These are phyloP conservation scores for Crocidura indochinensis DNA, from an alignment of 2,797 vertebrate species.

Conservation along the genomic window DNA sequence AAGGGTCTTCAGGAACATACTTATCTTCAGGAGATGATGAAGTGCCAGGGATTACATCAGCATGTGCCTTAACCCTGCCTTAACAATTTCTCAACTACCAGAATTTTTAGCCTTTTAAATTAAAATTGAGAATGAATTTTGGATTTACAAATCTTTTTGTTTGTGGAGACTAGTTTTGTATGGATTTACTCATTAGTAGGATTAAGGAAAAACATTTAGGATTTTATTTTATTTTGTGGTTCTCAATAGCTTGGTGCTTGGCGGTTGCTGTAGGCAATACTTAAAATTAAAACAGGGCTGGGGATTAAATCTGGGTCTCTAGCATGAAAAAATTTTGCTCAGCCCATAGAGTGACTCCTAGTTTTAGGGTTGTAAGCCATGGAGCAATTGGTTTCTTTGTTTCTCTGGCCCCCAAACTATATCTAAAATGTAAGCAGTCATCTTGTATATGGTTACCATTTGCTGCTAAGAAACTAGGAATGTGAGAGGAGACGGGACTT, in stretches of 20 bases:
- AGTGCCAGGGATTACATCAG: no score
- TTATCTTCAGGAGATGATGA: neutral
- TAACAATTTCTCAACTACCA: no score
- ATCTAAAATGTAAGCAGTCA: neutral
- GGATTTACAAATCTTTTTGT: neutral
- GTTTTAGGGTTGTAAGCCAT: neutral
- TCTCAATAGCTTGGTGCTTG: no score
- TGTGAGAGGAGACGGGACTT: no score
- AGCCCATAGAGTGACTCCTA: no score
- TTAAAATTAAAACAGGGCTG: no score
- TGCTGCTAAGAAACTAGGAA: neutral
- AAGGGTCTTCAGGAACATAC: no score
- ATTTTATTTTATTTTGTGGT: no score
- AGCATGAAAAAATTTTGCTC: no score
- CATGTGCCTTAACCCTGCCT: no score
- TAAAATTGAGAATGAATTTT: neutral
- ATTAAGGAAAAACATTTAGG: neutral
- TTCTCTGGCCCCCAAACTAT: neutral
- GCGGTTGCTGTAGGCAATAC: no score
- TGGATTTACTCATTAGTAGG: neutral
- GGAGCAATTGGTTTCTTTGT: neutral
- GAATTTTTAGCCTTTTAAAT: neutral
- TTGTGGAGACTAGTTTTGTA: neutral
- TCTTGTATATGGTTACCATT: neutral
- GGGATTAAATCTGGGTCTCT: no score